Evolutionary conservation across 2,113 vertebrate species (phyloP), one percentile per base, ranked within the genome.

Genomic region (Bujurquina vittata): DNA sequence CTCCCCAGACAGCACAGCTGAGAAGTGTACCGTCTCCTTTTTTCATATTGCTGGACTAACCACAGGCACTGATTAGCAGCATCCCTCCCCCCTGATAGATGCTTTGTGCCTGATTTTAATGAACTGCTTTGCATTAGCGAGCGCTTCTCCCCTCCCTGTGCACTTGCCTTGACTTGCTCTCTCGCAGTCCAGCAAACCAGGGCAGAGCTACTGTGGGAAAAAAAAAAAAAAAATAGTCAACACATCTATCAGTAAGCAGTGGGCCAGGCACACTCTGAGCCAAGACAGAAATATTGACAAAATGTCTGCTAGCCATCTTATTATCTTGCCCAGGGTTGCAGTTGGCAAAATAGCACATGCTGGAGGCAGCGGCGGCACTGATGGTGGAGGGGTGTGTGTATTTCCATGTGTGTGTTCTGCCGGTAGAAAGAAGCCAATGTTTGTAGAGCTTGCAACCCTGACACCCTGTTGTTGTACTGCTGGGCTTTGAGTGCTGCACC

Each of bases 241-340:
- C 94, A 93, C 92, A 92, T 94, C 93, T 91, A 90, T 94, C 88
- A 89, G 93, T 78, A 84, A 94, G 92, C 92, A 94, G 91, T 87
- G 83, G 84, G 93, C 85, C 87, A 88, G 89, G 91, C 87, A 62
- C 75, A 88, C 89, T 88, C 89, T 73, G 82, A 93, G 93, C 93
- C 93, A 95, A 95, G 92, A 92, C 89, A 91, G 94, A 95, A 94
- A 95, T 96, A 93, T 94, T 91, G 93, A 93, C 91, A 89, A 93
- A 90, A 87, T 93, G 91, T 93, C 93, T 89, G 90, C 90, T 84
- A 49, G 91, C 88, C 85, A 79, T 92, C 91, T 92, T 93, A 91
- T 91, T 93, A 93, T 89, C 88, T 87, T 84, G 91, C 89, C 85
- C 83, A 69, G 84, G 84, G 88, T 86, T 92, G 89, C 75, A 90